Evolutionary conservation across 2,113 vertebrate species (phyloP).

Genomic region (Paramisgurnus dabryanus): DNA sequence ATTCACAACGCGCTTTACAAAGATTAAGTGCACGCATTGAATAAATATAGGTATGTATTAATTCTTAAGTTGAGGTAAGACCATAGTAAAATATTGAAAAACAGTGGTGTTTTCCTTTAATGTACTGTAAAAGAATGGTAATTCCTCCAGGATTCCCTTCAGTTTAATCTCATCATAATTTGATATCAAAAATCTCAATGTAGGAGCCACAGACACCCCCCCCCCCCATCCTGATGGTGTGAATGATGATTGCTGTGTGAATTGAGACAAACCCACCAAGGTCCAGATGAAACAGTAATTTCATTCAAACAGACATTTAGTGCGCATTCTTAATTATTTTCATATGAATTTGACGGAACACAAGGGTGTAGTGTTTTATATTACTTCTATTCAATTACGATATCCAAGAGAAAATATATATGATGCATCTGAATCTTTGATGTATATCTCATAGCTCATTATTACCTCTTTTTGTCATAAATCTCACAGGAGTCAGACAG

Average conservation of each 20-base stretch:
- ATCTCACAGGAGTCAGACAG: background rate
- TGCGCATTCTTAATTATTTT: background rate
- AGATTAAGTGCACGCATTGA: no score
- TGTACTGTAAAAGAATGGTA: background rate
- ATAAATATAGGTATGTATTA: no score
- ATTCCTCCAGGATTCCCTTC: background rate
- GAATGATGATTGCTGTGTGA: background rate
- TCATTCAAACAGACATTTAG: slow-evolving; percentile 5
- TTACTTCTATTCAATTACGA: background rate
- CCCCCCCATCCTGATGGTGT: background rate
- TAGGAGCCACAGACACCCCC: background rate
- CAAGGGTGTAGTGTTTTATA: slow-evolving; percentile 1
- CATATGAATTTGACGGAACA: background rate
- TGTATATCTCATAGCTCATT: background rate
- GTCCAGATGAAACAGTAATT: background rate
- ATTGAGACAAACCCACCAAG: background rate
- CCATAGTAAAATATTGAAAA: no score
- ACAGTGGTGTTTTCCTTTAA: no score
- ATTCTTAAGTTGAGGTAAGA: no score
- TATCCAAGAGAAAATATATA: background rate
- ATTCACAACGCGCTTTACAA: no score
- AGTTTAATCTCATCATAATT: background rate
- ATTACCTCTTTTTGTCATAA: background rate
- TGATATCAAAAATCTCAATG: background rate
- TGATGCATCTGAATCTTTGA: background rate